Base-by-base conservation (phyloP, 2,888 invertebrate species). In the Acrobasis suavella region DNA sequence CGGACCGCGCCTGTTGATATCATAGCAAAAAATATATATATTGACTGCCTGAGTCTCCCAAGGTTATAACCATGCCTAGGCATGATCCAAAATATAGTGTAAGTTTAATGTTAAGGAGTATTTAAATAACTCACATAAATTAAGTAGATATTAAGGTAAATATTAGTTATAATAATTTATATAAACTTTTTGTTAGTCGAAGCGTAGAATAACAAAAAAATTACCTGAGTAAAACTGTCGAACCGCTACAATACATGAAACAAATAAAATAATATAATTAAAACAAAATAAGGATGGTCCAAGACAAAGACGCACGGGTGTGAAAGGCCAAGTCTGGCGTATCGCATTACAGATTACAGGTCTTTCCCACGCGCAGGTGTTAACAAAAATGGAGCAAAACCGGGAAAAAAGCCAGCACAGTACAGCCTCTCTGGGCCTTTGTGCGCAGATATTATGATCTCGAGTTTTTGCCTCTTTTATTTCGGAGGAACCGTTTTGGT, bases 161-260 rank as follows among this genome's bases (percentile, higher is more conserved):
- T 9, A 51, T 22, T 2, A 2, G 22, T 2, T 22, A 22, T n/a
- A 8, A n/a, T 37, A n/a, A 54, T 15, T 15, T 37, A 54, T 54
- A n/a, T 5, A 42, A 42, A 46, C 0, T 5, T 42, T 15, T 6
- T 32, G 32, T 32, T 32, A 32, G 46, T 12, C 14, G n/a, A n/a
- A 55, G 9, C 16, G 9, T 16, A 10, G 37, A 16, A 55, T 39
- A 56, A 17, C 16, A 42, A 72, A 56, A 42, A 52, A 42, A 72
- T 89, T 91, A 91, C 91, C 91, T 91, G 91, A 89, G 78, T 91
- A 91, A 76, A 91, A 81, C 77, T 91, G 91, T 81, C 91, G 90
- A 51, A 91, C 91, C 74, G 91, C 91, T 91, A 87, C 87, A 68
- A 75, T 91, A 91, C 91, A 91, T 91, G 91, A 87, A 91, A 91